Conservation (phyloP, 2,888 invertebrate genomes). For the Geotrupes spiniger region DNA sequence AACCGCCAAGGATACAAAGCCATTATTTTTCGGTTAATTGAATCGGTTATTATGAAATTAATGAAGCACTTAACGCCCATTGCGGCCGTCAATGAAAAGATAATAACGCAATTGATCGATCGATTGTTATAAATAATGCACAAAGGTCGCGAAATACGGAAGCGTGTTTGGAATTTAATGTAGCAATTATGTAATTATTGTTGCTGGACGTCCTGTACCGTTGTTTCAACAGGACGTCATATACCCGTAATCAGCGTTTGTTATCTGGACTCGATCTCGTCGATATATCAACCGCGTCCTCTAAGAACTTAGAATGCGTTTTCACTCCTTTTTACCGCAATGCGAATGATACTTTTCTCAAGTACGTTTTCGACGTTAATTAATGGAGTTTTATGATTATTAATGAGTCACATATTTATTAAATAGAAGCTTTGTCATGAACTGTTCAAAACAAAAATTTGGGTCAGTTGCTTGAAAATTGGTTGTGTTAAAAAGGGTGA, state of each 20-base stretch:
- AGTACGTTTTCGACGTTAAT: not conserved
- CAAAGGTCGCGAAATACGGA: conserved; percentile 18
- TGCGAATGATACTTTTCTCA: not conserved
- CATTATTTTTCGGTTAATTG: too few species aligned
- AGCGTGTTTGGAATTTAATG: conserved; percentile 15
- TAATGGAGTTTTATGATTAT: too few species aligned
- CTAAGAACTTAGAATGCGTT: conserved; percentile 11
- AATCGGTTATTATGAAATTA: too few species aligned
- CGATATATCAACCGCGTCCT: conserved; percentile 12
- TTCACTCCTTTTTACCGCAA: conserved; percentile 1
- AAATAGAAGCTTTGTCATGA: too few species aligned
- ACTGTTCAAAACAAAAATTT: too few species aligned
- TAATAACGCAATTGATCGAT: too few species aligned
- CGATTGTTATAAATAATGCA: conserved; percentile 15
- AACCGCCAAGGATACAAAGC: too few species aligned
- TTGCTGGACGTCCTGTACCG: conserved; percentile 18
- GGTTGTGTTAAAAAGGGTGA: too few species aligned
- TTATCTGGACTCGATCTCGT: conserved; percentile 11
- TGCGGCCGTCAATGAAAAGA: too few species aligned
- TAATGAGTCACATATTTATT: too few species aligned
- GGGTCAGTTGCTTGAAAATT: too few species aligned
- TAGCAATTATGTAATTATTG: conserved; percentile 18
- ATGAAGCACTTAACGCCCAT: too few species aligned
- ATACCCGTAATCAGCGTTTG: conserved; percentile 7
- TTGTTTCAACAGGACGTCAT: conserved; percentile 14